Conservation (phyloP, 2,113 vertebrate genomes). For the Chauna torquata region DNA sequence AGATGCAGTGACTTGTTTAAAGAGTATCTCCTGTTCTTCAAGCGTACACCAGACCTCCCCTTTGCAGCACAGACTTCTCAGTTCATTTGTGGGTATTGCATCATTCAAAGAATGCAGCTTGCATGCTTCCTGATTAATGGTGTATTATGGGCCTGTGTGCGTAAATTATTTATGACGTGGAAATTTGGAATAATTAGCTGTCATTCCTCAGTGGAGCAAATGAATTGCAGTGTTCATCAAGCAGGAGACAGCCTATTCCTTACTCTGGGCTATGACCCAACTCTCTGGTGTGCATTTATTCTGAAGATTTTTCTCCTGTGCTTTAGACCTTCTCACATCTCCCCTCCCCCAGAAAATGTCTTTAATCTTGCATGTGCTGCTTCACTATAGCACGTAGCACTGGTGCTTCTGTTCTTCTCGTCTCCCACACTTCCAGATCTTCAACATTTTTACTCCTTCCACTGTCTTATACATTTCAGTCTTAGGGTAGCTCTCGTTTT, state of each 20-base stretch:
- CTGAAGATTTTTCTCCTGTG: not conserved
- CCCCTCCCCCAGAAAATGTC: not conserved
- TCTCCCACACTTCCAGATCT: not conserved
- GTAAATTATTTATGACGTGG: slow-evolving; percentile 71
- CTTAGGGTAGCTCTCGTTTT: not conserved
- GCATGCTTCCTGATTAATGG: slow-evolving; percentile 43
- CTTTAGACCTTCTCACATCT: not conserved
- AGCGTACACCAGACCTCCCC: not conserved
- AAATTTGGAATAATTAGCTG: slow-evolving; percentile 83
- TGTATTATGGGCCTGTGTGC: not conserved
- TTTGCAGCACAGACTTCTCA: not conserved
- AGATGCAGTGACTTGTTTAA: not conserved
- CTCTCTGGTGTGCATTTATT: not conserved
- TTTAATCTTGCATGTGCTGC: not conserved
- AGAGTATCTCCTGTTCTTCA: not conserved
- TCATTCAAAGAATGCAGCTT: slow-evolving; percentile 8
- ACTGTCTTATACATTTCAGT: not conserved
- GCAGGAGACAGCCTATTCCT: slow-evolving; percentile 75
- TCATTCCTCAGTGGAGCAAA: slow-evolving; percentile 77
- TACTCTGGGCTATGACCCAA: slow-evolving; percentile 44
- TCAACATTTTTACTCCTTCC: not conserved
- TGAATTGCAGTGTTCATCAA: slow-evolving; percentile 78
- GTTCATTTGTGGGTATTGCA: not conserved
- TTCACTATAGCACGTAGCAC: not conserved
- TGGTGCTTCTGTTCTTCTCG: not conserved